A percentile compares a stretch with the other conserved stretches of the same genome.
Conservation (phyloP, 2,113 vertebrate genomes). For the Thamnophis sirtalis region DNA sequence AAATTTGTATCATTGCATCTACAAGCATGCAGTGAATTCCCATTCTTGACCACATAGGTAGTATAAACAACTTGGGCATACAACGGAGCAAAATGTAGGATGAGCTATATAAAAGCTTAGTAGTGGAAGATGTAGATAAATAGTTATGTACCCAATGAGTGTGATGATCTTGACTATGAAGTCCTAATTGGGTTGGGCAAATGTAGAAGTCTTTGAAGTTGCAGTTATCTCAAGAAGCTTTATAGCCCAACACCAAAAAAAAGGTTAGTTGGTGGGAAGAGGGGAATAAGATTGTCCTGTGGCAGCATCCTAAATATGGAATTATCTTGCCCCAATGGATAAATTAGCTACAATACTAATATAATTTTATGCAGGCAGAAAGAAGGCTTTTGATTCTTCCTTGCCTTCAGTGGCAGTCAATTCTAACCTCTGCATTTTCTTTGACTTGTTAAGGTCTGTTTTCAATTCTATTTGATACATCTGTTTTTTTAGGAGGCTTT, state of each 20-base stretch:
- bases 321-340: not conserved
- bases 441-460: not conserved
- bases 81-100: not conserved
- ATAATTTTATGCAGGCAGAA: not conserved
- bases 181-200: not conserved
- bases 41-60: not conserved
- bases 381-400: not conserved
- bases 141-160: not conserved
- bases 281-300: not conserved
- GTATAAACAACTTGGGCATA: not conserved
- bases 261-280: not conserved
- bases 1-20: not conserved
- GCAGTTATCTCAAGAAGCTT: not conserved
- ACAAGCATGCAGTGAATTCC: not conserved
- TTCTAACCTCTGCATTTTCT: not conserved
- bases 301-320: not conserved
- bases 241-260: not conserved
- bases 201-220: not conserved
- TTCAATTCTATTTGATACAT: not conserved
- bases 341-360: not conserved
- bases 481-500: not conserved
- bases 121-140: not conserved
- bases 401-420: not conserved
- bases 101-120: not conserved
- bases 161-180: not conserved